Base-by-base conservation (phyloP, 2,113 vertebrate genomes). In the Amblyopsis rosae region DNA sequence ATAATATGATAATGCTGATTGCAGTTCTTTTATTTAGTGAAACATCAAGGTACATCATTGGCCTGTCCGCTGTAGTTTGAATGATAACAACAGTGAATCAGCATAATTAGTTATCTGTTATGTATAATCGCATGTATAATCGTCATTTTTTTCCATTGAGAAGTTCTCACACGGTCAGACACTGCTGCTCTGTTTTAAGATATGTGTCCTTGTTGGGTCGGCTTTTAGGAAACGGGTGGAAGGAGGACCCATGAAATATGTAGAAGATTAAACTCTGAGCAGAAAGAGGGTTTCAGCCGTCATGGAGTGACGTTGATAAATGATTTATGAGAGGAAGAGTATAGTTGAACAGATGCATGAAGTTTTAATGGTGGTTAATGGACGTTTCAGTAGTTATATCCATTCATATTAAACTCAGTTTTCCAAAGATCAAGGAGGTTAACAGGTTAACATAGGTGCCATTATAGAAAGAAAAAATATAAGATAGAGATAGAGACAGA, bases 221-320 rank as follows among this genome's bases (percentile, higher is more conserved):
- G 15, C 72, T 84, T 85, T 85, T 62, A 79, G 77, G 85, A 85
- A 87, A 83, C 72, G 76, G 78, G 66, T 13, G 2, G 72, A 85
- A 71, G 81, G 49, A 46, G 80, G 69, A 15, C 65, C 71, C 62
- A 80, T 88, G 67, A 89, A 90, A 87, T 15, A 82, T 88, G 84
- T 15, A 86, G 58, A 77, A 72, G 74, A 67, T 77, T 73, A 87
- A 88, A 87, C 86, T 80, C 55, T 8, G 67, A 81, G 79, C 15
- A 69, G 63, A 75, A 69, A 50, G 65, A 62, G 67, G 75, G 67
- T 72, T 15, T 9, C 67, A 73, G 77, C 76, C 76, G 80, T 60
- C 67, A 3, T 12, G 66, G 75, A 72, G 61, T 65, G 48, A 65
- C 56, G 68, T 68, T 73, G 16, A 86, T 90, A 63, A 88, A 86